phyloP scores from a whole-genome alignment of 2,888 invertebrate species.

The Smittia aterrima region DNA sequence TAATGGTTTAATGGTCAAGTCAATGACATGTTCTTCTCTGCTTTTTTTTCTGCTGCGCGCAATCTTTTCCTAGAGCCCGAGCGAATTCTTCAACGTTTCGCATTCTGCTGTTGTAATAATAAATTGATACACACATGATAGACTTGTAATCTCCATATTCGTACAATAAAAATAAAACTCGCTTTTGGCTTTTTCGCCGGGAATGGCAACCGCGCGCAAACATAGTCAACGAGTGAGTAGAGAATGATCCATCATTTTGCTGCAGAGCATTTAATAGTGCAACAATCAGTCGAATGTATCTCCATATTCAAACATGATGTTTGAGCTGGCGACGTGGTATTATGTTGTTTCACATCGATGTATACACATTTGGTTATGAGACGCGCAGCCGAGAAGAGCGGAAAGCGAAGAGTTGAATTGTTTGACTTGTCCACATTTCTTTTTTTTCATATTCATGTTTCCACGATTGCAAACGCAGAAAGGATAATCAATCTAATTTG shows the following conservation, averaged over 20 bases:
- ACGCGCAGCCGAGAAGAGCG: too few species aligned
- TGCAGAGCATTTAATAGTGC: background rate
- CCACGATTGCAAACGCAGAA: too few species aligned
- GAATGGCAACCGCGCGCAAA: background rate
- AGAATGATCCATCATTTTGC: constrained; percentile 16
- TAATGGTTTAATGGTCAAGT: background rate
- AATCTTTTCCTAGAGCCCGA: background rate
- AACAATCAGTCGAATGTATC: constrained; percentile 33
- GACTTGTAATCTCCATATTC: constrained; percentile 34
- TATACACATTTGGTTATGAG: constrained; percentile 1
- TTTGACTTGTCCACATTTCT: too few species aligned
- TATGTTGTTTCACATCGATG: background rate
- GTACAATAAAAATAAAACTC: background rate
- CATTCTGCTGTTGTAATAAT: background rate
- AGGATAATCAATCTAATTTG: too few species aligned
- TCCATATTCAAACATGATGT: constrained; percentile 25
- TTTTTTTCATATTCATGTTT: too few species aligned
- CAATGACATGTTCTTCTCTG: background rate
- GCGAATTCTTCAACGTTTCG: background rate
- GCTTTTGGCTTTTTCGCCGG: background rate
- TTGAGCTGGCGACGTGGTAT: background rate
- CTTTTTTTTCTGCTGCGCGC: background rate
- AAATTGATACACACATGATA: constrained; percentile 38
- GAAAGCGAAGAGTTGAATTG: too few species aligned
- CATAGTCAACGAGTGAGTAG: background rate